These are phyloP conservation scores for Caradrina kadenii DNA, from an alignment of 2,888 invertebrate genomes.

Conservation along the genomic window DNA sequence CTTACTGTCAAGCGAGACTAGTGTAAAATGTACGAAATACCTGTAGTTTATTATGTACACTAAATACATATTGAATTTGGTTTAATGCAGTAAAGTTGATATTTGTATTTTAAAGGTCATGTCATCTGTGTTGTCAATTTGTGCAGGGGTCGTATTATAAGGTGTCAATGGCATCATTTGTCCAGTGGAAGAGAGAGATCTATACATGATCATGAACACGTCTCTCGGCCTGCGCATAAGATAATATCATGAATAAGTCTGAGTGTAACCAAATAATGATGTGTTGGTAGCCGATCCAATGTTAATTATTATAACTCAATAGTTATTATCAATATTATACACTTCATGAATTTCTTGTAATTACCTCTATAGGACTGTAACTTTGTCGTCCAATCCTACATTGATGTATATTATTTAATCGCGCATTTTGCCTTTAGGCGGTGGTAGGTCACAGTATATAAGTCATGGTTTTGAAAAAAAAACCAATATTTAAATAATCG, in stretches of 20 bases:
- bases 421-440: conserved; percentile 31
- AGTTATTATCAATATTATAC: background rate
- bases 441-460: conserved; percentile 23
- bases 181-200: background rate
- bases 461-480: background rate
- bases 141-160: background rate
- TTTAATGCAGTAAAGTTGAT: background rate
- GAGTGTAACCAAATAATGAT: conserved; percentile 13
- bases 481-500: background rate
- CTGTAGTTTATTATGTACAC: too few species aligned
- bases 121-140: conserved; percentile 1
- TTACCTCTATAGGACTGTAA: conserved; percentile 15
- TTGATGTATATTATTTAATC: conserved; percentile 24
- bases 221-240: background rate
- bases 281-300: conserved; percentile 30
- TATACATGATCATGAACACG: background rate
- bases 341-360: conserved; percentile 28
- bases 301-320: conserved; percentile 1
- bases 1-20: too few species aligned
- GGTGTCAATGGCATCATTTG: background rate
- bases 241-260: conserved; percentile 2
- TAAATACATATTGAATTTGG: background rate
- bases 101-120: background rate
- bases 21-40: too few species aligned
- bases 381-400: conserved; percentile 38